Conservation (phyloP, 35 echinoderm and acorn worm species). For the Lytechinus variegatus region DNA sequence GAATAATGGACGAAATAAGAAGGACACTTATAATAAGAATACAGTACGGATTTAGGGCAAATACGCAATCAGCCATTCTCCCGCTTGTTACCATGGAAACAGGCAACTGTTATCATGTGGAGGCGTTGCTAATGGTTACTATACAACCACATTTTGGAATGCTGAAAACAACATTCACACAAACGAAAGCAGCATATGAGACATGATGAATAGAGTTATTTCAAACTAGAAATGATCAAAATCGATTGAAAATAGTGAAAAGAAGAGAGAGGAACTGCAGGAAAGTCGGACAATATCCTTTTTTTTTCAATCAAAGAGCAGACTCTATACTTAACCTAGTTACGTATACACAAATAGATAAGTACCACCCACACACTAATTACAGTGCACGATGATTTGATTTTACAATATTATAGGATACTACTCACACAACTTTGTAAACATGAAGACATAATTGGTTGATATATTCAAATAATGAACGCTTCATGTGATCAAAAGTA, state of each 20-base stretch:
- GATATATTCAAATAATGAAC: neutral
- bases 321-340: neutral
- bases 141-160: neutral
- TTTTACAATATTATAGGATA: neutral
- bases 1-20: neutral
- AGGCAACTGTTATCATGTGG: neutral
- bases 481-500: neutral
- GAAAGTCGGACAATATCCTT: neutral
- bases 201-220: neutral
- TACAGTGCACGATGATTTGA: neutral
- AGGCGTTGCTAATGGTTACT: neutral
- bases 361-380: neutral
- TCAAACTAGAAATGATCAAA: neutral
- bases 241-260: neutral
- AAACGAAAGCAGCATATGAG: neutral
- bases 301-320: neutral
- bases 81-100: neutral
- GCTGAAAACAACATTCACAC: neutral
- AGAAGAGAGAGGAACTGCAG: neutral
- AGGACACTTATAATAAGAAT: neutral
- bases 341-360: neutral
- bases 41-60: neutral
- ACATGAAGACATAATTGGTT: neutral
- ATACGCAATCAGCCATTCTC: neutral
- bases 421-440: neutral